A percentile compares a stretch with the other conserved stretches of the same genome.
These are phyloP conservation scores for Tenthredo livida DNA, from an alignment of 2,888 invertebrate genomes.

Conservation along the genomic window DNA sequence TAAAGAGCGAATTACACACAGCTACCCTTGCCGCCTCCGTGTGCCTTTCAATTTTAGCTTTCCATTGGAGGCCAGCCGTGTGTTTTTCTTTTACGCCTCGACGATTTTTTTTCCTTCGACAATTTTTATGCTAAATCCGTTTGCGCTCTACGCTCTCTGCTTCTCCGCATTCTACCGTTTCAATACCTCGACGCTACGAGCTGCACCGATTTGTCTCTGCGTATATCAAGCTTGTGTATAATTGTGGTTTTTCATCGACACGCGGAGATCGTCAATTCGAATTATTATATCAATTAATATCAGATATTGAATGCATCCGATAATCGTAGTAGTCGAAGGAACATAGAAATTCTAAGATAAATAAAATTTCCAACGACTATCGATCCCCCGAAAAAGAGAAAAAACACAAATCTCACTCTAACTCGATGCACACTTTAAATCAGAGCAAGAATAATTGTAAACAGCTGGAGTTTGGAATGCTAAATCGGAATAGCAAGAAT, in stretches of 20 bases:
- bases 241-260: neutral
- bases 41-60: constrained; percentile 56
- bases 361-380: neutral
- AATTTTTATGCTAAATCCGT: constrained; percentile 61
- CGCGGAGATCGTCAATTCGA: neutral
- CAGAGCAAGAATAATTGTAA: neutral
- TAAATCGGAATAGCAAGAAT: constrained; percentile 23
- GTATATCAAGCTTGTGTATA: neutral
- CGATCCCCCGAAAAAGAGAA: neutral
- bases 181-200: neutral
- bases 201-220: constrained; percentile 15
- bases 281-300: neutral
- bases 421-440: neutral
- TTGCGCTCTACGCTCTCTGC: neutral
- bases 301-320: neutral
- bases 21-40: constrained; percentile 70
- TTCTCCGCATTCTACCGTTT: neutral
- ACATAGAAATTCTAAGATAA: neutral
- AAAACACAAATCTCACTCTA: neutral
- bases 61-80: constrained; percentile 54
- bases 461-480: constrained; percentile 12
- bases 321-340: neutral
- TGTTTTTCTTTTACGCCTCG: constrained; percentile 71
- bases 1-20: constrained; percentile 78
- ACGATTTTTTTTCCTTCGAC: constrained; percentile 66